Evolutionary conservation across 2,113 vertebrate species (phyloP), one percentile per base, ranked within the genome.

Genomic region (Sinocyclocheilus rhinocerous): DNA sequence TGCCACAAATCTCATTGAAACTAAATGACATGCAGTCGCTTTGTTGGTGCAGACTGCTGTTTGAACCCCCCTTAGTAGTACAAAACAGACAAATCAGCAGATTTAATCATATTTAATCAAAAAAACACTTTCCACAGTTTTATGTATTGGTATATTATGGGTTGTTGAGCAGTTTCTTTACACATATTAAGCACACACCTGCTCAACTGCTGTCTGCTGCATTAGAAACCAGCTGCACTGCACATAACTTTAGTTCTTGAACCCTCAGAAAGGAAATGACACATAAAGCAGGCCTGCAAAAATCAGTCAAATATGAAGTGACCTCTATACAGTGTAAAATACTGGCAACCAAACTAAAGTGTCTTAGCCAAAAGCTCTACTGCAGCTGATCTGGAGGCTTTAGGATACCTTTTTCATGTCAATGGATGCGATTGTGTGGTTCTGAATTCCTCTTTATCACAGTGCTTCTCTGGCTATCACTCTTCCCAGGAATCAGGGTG

Each of bases 371-470:
- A 42, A 75, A 75, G 33, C 18, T 33, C 5, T 59, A 48, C 55
- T 65, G 52, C 36, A 77, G 63, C 76, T 77, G 59, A 87, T 77
- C 81, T 42, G 81, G 88, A 84, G n/a, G 84, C 24, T 72, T 73
- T 29, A 36, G 52, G 48, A 39, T 18, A 33, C 88, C 86, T 91
- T 94, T 95, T 93, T 94, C 91, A 93, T 93, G 93, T 89, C 91
- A 94, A 94, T 95, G 65, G 4, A 0, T 73, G n/a, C 77, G 57
- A 93, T 93, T 92, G 93, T 94, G 87, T 81, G 63, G 90, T 86
- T 84, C 87, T 77, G 76, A 89, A 88, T 88, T 84, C 80, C 87
- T 88, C 24, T 45, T 29, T 59, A 72, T 88, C 86, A 89, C 89
- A 91, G 88, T 79, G 79, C 22, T 55, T 20, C 50, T 50, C 39